Base-by-base conservation (phyloP, 2,888 invertebrate species). In the Ichneumoninae sp. region DNA sequence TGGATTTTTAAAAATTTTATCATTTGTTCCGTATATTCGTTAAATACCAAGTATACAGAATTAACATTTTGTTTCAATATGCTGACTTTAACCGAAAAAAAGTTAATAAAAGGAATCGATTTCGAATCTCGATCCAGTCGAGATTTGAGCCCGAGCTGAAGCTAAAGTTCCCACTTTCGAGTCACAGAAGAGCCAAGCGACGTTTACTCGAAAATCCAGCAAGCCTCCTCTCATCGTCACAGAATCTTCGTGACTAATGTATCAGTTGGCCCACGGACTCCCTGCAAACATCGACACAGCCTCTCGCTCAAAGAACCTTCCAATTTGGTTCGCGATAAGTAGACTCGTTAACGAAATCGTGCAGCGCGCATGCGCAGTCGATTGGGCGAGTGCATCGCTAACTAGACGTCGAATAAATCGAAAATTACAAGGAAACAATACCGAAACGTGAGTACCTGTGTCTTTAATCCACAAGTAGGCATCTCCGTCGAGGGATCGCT, bases 361-460 rank as follows among this genome's bases (percentile, higher is more conserved):
- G 40, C 40, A 44, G 7, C 13, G 40, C 73, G 36, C 54, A 54
- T 7, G 10, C 26, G n/a, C 57, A 57, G 19, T 8, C 40, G 68
- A 68, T 5, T 52, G 16, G 19, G n/a, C 10, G 47, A 50, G 33
- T 4, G 26, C 19, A 52, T 33, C 52, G 33, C 19, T 30, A 36
- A 50, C 8, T 33, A 60, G 44, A 44, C 47, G 13, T 33, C n/a
- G 60, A 77, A 6, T 33, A 8, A 16, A 16, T 54, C 57, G 77
- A 78, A 78, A 78, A 78, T 69, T 60, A 60, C 77, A 60, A 78
- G 60, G 60, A 69, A 69, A 69, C 47, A 22, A n/a, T 57, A 22
- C n/a, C 68, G 40, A 75, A 68, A 36, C 16, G 33, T 50, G 60
- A 36, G 26, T 69, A 33, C 40, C 54, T 33, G 33, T 10, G 26